Evolutionary conservation across 1,140 invertebrate genomes (phyloP), one percentile per base, ranked within the genome.

Genomic region (Aphelenchoides avenae): DNA sequence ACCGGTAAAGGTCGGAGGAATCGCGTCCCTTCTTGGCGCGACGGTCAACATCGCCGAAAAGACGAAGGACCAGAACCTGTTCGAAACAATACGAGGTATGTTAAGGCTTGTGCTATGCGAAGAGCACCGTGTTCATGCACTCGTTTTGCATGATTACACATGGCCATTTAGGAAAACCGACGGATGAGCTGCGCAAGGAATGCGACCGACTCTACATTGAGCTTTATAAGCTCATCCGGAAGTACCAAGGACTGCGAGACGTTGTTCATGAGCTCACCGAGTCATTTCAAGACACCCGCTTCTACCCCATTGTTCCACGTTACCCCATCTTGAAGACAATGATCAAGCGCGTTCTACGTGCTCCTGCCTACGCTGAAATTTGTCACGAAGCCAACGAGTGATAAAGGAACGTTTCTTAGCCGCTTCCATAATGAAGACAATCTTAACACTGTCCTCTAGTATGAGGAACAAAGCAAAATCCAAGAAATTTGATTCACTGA

Each of bases 151-250:
- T 11, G 15, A 37, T 48, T 51, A 22, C 9, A 41, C 26, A 40
- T 5, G 2, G 9, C 22, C 11, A 31, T 53, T 9, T 27, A 53
- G 52, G 24, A 11, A 53, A 53, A 46, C n/a, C 52, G 51, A 89
- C 87, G 36, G 85, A 86, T n/a, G 88, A 89, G 78, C 89, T 93
- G 63, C 87, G 90, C 77, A 83, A 85, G 6, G 89, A 92, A 78
- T 91, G 91, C 75, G 91, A 87, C n/a, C 87, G 89, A 79, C 86
- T 91, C 84, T 91, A 88, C 61, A 91, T 91, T 77, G 89, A 91
- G 76, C 82, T 92, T 41, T 91, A 91, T 76, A 84, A 89, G 70
- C 81, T 91, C 46, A 78, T 92, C 46, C 91, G 91, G 78, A 91
- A 91, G 77, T 93, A 92, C 75, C 85, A 87, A 4, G 89, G 87